Conservation (phyloP, 2,888 invertebrate genomes). For the Proisotoma minuta region DNA sequence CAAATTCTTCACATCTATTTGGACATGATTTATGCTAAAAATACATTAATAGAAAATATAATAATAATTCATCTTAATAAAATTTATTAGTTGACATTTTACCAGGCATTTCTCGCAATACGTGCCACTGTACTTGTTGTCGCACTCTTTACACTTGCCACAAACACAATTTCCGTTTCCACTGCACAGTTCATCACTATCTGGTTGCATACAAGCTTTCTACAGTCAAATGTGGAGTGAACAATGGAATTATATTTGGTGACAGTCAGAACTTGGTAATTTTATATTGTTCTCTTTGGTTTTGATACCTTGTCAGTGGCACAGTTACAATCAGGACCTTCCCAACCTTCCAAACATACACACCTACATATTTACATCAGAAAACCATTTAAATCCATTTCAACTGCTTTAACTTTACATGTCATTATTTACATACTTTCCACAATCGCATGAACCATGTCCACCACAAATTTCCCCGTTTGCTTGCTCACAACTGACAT, state of each 20-base stretch:
- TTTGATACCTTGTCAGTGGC: slow-evolving; percentile 21
- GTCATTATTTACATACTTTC: too few species aligned
- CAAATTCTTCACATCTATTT: slow-evolving; percentile 23
- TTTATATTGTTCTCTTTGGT: too few species aligned
- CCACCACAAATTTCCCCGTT: slow-evolving; percentile 19
- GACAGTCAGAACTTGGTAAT: too few species aligned
- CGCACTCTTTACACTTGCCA: slow-evolving; percentile 30
- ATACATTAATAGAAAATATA: too few species aligned
- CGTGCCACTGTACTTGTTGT: slow-evolving; percentile 17
- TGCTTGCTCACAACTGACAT: slow-evolving; percentile 18
- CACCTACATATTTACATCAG: too few species aligned
- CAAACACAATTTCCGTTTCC: slow-evolving; percentile 32
- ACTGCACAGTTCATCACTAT: slow-evolving; percentile 21
- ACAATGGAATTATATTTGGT: too few species aligned
- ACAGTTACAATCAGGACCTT: slow-evolving; percentile 29
- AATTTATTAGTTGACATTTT: neutral
- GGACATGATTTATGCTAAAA: slow-evolving; percentile 26
- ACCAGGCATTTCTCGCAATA: slow-evolving; percentile 36
- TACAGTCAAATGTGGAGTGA: too few species aligned
- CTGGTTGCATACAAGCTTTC: slow-evolving; percentile 17
- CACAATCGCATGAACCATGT: slow-evolving; percentile 37
- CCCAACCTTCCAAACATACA: slow-evolving; percentile 24
- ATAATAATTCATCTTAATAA: too few species aligned
- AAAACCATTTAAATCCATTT: too few species aligned
- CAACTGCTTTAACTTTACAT: too few species aligned